These are phyloP conservation scores for Whitmania pigra DNA, from an alignment of 1,140 invertebrate genomes.

Conservation along the genomic window DNA sequence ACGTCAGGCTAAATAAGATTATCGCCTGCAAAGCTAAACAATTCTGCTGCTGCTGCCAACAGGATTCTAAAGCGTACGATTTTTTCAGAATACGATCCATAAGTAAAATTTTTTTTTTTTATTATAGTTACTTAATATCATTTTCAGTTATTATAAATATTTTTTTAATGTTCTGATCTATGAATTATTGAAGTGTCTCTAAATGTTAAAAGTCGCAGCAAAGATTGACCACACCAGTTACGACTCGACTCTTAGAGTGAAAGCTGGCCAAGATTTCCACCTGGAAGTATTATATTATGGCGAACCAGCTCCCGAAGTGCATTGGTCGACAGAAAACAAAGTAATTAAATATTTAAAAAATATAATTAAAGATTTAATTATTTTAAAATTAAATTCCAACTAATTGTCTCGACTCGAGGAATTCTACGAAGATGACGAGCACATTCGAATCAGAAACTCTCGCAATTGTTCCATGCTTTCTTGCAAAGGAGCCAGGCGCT, in stretches of 20 bases:
- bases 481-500: not conserved
- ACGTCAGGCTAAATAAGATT: too few species aligned
- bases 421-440: not conserved
- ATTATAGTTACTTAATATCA: not conserved
- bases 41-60: too few species aligned
- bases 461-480: slow-evolving; percentile 11
- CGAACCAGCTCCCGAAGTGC: not conserved
- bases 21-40: too few species aligned
- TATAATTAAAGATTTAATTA: not conserved
- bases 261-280: slow-evolving; percentile 8
- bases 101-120: not conserved
- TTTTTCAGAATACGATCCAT: not conserved
- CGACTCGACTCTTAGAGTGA: not conserved
- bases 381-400: not conserved
- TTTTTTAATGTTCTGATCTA: too few species aligned
- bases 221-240: slow-evolving; percentile 11
- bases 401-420: not conserved
- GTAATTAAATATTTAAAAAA: not conserved
- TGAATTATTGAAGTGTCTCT: too few species aligned
- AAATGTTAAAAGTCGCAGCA: not conserved
- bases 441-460: not conserved
- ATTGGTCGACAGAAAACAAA: not conserved
- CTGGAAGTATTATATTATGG: not conserved
- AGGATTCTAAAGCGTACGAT: not conserved
- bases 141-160: not conserved